Evolutionary conservation across 2,888 invertebrate genomes (phyloP), one percentile per base, ranked within the genome.

Genomic region (Caenorhabditis sp.): DNA sequence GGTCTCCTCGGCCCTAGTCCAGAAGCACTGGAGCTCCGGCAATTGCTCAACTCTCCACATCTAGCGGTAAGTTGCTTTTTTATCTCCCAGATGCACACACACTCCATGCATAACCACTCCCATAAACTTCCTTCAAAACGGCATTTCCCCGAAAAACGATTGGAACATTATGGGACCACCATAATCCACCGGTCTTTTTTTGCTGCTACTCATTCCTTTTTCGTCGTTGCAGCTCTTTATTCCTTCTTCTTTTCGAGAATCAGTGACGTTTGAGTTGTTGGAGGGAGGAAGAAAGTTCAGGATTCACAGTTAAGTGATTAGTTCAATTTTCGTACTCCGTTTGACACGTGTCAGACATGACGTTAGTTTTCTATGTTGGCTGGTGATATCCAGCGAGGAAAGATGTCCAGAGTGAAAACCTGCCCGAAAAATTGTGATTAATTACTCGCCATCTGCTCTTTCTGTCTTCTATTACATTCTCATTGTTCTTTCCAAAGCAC

Each of bases 11-110:
- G 85, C 2, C 88, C 87, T n/a, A 86, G 87, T 28, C 83, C 88
- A 8, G 92, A 92, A 84, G 88, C 89, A 0, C 66, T 79, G 28
- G 91, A 92, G 66, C 86, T 92, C 22, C 82, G 85, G 28, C 85
- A 88, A 63, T 70, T 92, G 10, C 87, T 92, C n/a, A 80, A 82
- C 38, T 88, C 89, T 44, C 86, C 88, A 38, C 90, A 91, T 84
- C 75, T 91, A 41, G 88, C 87, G 82, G 91, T 90, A 56, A 72
- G 80, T 79, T 75, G 31, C 26, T 35, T 19, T 14, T 51, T 51
- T 24, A 10, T 24, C 6, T 24, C 35, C 31, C 4, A 31, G 7
- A 31, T 31, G 31, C 31, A 31, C 31, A 31, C 38, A 31, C 44
- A 58, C 38, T 19, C 56, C 68, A 77, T 70, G 77, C 77, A 77